phyloP scores from a whole-genome alignment of 1,140 invertebrate species.

The Halotydeus destructor region DNA sequence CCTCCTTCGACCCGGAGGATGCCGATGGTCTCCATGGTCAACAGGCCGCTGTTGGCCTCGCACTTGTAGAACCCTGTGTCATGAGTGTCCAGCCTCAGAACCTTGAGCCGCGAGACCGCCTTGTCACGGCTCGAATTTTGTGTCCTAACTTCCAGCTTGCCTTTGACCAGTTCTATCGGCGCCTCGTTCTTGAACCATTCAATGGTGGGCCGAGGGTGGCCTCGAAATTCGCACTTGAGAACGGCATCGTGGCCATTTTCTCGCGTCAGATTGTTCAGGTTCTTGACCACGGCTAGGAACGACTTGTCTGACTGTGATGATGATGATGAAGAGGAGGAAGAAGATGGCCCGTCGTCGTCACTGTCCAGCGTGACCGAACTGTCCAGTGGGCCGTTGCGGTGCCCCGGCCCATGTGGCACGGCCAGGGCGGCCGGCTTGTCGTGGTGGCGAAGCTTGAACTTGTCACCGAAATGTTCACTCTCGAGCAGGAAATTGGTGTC shows the following conservation, averaged over 20 bases:
- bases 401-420: no score
- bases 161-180: constrained; percentile 30
- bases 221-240: constrained; percentile 41
- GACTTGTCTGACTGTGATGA: no score
- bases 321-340: no score
- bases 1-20: constrained; percentile 34
- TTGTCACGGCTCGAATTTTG: constrained; percentile 14
- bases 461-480: no score
- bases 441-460: no score
- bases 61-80: constrained; percentile 49
- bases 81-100: constrained; percentile 36
- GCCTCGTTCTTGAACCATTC: constrained; percentile 45
- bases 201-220: constrained; percentile 34
- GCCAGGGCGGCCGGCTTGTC: no score
- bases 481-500: no score
- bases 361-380: no score
- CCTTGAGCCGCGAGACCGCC: constrained; percentile 31
- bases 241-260: constrained; percentile 36
- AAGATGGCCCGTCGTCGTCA: no score
- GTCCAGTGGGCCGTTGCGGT: no score
- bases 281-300: no score
- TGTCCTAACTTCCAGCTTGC: constrained; percentile 31
- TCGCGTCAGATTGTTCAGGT: constrained; percentile 42
- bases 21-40: constrained; percentile 35
- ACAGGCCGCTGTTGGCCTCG: constrained; percentile 35